A percentile compares a stretch with the other conserved stretches of the same genome.
Evolutionary conservation across 2,797 vertebrate genomes (phyloP).

Genomic region (Protosalanx chinensis): DNA sequence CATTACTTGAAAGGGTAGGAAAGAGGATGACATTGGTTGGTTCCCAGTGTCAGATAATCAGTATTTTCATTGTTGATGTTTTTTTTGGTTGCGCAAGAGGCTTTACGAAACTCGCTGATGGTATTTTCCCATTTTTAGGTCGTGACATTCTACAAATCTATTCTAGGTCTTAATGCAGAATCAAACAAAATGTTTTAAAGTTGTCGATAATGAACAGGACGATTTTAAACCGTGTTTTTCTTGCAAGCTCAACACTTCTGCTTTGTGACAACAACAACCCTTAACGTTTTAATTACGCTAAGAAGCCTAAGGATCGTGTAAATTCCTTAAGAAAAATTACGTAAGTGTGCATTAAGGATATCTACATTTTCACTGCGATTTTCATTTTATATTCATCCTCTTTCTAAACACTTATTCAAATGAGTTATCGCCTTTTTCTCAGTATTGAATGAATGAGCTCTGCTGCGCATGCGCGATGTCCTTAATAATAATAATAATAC

Average conservation of each 20-base stretch:
- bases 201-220: constrained; percentile 42
- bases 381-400: not conserved
- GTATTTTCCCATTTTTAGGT: not conserved
- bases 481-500: not conserved
- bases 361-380: accelerated
- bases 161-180: not conserved
- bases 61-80: constrained; percentile 61
- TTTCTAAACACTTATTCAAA: constrained; percentile 1
- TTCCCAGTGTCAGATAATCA: constrained; percentile 13
- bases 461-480: constrained; percentile 82
- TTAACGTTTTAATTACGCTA: not conserved
- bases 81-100: constrained; percentile 57
- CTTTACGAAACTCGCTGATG: not conserved
- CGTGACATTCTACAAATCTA: not conserved
- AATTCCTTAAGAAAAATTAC: not conserved
- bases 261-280: constrained; percentile 33
- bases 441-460: constrained; percentile 90
- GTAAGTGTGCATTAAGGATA: not conserved
- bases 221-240: constrained; percentile 5
- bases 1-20: not conserved
- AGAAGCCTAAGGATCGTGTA: not conserved
- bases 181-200: not conserved
- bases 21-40: constrained; percentile 44
- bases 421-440: constrained; percentile 43
- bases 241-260: constrained; percentile 24